Evolutionary conservation across 2,113 vertebrate genomes (phyloP).

Genomic region (Myrmecobius fasciatus): DNA sequence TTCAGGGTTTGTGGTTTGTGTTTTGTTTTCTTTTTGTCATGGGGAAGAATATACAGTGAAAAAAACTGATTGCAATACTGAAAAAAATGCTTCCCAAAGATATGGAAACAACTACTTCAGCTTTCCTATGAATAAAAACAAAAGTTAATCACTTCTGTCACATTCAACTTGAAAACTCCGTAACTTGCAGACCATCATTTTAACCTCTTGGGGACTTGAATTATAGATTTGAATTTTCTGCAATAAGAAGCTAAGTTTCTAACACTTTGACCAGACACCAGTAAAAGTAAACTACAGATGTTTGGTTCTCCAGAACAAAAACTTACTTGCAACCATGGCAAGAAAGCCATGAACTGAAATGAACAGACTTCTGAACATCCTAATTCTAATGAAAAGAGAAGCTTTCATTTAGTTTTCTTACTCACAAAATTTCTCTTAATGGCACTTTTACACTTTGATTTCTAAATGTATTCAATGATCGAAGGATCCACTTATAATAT

Average conservation of each 20-base stretch:
- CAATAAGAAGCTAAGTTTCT: too few relatives aligned
- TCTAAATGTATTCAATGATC: background rate
- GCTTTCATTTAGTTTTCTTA: background rate
- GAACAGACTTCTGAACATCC: background rate
- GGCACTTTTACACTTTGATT: background rate
- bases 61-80: background rate
- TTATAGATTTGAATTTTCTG: background rate
- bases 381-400: background rate
- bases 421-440: background rate
- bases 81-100: background rate
- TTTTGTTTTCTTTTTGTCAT: background rate
- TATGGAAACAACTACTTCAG: background rate
- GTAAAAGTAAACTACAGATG: background rate
- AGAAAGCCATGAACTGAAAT: background rate
- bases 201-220: background rate
- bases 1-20: too few relatives aligned
- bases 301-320: background rate
- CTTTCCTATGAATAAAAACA: background rate
- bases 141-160: background rate
- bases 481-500: background rate
- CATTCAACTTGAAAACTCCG: background rate
- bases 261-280: background rate
- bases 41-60: background rate
- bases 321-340: background rate
- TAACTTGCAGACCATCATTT: background rate